Conservation (phyloP, 1,140 invertebrate species). For the Microplitis demolitor region DNA sequence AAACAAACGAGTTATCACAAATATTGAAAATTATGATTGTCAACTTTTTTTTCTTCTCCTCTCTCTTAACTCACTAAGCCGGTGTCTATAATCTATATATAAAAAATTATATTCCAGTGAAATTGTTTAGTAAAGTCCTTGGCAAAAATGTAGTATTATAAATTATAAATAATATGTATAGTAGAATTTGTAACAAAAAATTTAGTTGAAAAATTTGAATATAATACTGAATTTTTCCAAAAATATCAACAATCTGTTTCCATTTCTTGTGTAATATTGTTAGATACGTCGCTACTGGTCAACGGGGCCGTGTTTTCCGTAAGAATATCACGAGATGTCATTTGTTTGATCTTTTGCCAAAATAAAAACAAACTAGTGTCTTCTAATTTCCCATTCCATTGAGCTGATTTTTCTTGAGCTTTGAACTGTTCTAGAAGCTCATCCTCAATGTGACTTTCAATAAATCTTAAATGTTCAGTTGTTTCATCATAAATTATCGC, state of each 20-base stretch:
- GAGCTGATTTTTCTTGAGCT: background rate
- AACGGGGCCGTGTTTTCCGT: background rate
- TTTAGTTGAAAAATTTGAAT: too few species aligned
- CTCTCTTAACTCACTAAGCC: too few species aligned
- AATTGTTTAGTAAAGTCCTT: too few species aligned
- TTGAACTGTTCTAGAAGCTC: slow-evolving; percentile 15
- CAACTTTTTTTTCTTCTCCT: too few species aligned
- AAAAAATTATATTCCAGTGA: too few species aligned
- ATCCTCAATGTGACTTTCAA: slow-evolving; percentile 9
- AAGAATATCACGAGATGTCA: background rate
- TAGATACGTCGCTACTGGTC: background rate
- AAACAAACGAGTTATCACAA: too few species aligned
- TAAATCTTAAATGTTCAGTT: background rate
- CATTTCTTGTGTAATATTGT: background rate
- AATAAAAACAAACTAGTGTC: slow-evolving; percentile 22
- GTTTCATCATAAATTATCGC: background rate
- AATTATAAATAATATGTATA: too few species aligned
- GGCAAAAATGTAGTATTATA: too few species aligned
- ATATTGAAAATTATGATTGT: too few species aligned
- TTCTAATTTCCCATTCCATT: slow-evolving; percentile 17
- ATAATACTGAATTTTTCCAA: background rate
- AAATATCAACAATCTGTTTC: background rate
- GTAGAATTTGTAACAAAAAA: too few species aligned
- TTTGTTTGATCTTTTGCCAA: slow-evolving; percentile 18
- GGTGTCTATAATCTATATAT: too few species aligned